These are phyloP conservation scores for Forbesichthys papilliferus DNA, from an alignment of 2,113 vertebrate genomes.

Conservation along the genomic window DNA sequence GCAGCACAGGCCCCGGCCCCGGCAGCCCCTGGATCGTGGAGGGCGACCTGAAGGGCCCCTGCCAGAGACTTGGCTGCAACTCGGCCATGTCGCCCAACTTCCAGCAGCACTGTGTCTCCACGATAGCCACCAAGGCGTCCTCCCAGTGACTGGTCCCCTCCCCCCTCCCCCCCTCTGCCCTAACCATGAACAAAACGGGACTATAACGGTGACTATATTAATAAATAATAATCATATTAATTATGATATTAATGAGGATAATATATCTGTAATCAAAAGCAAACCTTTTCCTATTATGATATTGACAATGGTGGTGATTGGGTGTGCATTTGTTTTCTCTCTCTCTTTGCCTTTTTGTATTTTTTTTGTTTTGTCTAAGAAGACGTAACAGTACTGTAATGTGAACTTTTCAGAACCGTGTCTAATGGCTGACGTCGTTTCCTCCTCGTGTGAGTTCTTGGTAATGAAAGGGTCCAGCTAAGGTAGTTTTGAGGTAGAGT, in stretches of 20 bases:
- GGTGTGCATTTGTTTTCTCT: constrained; percentile 67
- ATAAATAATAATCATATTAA: constrained; percentile 74
- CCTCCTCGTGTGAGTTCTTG: constrained; percentile 51
- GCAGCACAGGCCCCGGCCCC: constrained; percentile 67
- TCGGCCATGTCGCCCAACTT: constrained; percentile 91
- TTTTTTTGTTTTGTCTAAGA: constrained; percentile 62
- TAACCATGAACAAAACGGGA: constrained; percentile 49
- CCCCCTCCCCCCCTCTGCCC: constrained; percentile 20
- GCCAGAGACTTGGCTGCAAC: constrained; percentile 96
- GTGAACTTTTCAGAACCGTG: constrained; percentile 72
- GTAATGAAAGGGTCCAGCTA: constrained; percentile 53
- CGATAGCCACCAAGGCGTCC: constrained; percentile 94
- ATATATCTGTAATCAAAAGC: constrained; percentile 76
- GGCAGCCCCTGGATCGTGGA: constrained; percentile 84
- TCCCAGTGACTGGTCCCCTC: constrained; percentile 84
- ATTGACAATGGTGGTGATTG: constrained; percentile 71
- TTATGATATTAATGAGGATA: constrained; percentile 63
- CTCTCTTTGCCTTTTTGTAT: constrained; percentile 66
- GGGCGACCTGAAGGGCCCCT: constrained; percentile 82
- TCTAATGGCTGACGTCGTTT: constrained; percentile 56
- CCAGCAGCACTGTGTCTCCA: constrained; percentile 97
- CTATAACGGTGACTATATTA: constrained; percentile 65
- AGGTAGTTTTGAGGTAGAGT: constrained; percentile 29
- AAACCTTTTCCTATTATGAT: constrained; percentile 70
- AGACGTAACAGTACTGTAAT: constrained; percentile 78